Percentiles rank a stretch among this genome's conserved stretches.
These are phyloP conservation scores for Carposina sasakii DNA, from an alignment of 1,140 invertebrate genomes.

Conservation along the genomic window DNA sequence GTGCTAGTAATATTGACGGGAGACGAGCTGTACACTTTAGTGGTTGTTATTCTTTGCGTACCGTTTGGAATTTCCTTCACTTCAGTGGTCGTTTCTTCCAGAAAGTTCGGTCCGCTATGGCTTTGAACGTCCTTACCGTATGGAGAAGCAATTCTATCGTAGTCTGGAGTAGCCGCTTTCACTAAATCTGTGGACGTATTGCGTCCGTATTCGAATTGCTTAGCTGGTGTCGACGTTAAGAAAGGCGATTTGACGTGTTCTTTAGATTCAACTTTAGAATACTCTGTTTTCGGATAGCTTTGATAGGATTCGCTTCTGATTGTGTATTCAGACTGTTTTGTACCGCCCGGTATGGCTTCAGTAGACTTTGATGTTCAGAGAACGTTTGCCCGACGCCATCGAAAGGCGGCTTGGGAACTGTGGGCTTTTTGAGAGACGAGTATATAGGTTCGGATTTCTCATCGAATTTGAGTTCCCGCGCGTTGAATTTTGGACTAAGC, in stretches of 20 bases:
- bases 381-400: constrained; percentile 59
- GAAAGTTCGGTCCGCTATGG: constrained; percentile 61
- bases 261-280: constrained; percentile 39
- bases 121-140: constrained; percentile 57
- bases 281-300: constrained; percentile 52
- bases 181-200: constrained; percentile 46
- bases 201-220: constrained; percentile 27
- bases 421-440: constrained; percentile 49
- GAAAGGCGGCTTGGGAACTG: constrained; percentile 31
- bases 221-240: constrained; percentile 51
- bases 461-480: constrained; percentile 65
- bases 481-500: constrained; percentile 68
- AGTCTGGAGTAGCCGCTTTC: constrained; percentile 52
- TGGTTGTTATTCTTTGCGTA: constrained; percentile 68
- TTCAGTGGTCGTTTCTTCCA: constrained; percentile 67
- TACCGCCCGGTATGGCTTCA: constrained; percentile 56
- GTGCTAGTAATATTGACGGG: constrained; percentile 68
- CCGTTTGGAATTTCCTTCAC: constrained; percentile 70
- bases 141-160: constrained; percentile 54
- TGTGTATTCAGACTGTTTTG: constrained; percentile 52
- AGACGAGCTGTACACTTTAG: constrained; percentile 69
- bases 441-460: constrained; percentile 57
- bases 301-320: constrained; percentile 62
- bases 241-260: constrained; percentile 60
- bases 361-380: constrained; percentile 57